These are phyloP conservation scores for Dissostichus mawsoni DNA, from an alignment of 2,113 vertebrate species.

Conservation along the genomic window DNA sequence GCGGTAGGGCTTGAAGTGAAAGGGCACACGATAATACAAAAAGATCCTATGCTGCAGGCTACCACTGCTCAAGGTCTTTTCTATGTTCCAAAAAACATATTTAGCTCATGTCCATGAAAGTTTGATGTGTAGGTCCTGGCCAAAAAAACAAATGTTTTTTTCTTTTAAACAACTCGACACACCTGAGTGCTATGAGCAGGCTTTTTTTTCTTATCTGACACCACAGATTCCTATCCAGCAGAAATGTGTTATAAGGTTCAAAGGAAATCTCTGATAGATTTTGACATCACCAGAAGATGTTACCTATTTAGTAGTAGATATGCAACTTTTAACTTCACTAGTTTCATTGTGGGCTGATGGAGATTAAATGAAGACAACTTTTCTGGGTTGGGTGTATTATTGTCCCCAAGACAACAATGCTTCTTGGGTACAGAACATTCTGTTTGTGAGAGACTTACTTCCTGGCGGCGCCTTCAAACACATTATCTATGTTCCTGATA, in stretches of 20 bases:
- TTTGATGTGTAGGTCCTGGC: not conserved
- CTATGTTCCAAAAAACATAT: not conserved
- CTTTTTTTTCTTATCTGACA: constrained; percentile 10
- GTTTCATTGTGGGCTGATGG: constrained; percentile 12
- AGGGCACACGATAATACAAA: not conserved
- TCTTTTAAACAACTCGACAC: constrained; percentile 8
- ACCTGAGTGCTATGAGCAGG: not conserved
- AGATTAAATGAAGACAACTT: constrained; percentile 10
- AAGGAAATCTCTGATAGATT: not conserved
- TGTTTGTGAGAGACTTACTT: constrained; percentile 5
- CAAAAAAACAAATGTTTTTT: not conserved
- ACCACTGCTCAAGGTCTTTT: not conserved
- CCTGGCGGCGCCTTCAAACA: constrained; percentile 18
- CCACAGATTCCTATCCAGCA: not conserved
- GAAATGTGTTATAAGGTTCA: not conserved
- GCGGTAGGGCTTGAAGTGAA: not conserved
- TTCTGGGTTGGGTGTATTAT: not conserved
- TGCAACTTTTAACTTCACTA: not conserved
- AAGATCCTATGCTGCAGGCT: not conserved
- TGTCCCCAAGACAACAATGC: constrained; percentile 9
- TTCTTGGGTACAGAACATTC: not conserved
- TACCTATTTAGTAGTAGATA: constrained; percentile 8
- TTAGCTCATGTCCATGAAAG: not conserved
- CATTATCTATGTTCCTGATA: not conserved
- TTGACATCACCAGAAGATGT: not conserved